Conservation (phyloP, 2,888 invertebrate species). For the Octonoba sinensis region DNA sequence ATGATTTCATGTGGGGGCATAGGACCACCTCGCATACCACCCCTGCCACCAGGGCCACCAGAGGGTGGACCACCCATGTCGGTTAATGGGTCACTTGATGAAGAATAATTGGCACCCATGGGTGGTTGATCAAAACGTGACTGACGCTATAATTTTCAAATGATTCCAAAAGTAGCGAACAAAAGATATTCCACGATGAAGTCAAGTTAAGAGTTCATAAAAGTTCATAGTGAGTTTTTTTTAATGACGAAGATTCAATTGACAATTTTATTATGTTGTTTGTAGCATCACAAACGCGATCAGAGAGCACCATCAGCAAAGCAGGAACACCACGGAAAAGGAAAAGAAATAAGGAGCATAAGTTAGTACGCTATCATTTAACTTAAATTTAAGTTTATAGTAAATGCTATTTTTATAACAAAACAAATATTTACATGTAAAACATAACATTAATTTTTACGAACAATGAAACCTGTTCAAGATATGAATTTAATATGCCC, state of each 20-base stretch:
- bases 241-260: too few species aligned
- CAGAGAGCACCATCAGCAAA: slow-evolving; percentile 29
- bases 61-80: slow-evolving; percentile 39
- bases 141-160: slow-evolving; percentile 46
- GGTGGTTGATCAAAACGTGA: slow-evolving; percentile 64
- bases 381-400: background rate
- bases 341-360: slow-evolving; percentile 59
- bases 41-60: slow-evolving; percentile 21
- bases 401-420: too few species aligned
- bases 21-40: slow-evolving; percentile 40
- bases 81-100: slow-evolving; percentile 38
- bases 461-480: too few species aligned
- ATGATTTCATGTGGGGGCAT: slow-evolving; percentile 56
- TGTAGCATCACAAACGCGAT: slow-evolving; percentile 29
- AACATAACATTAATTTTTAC: too few species aligned
- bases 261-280: too few species aligned
- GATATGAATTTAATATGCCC: too few species aligned
- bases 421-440: too few species aligned
- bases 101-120: slow-evolving; percentile 40
- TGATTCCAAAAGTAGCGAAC: slow-evolving; percentile 2
- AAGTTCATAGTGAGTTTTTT: too few species aligned
- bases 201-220: background rate
- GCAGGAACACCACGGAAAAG: slow-evolving; percentile 49
- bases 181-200: slow-evolving; percentile 3
- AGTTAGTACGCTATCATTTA: slow-evolving; percentile 49